Evolutionary conservation across 2,113 vertebrate species (phyloP).

Genomic region (Cyprinodon tularosa): DNA sequence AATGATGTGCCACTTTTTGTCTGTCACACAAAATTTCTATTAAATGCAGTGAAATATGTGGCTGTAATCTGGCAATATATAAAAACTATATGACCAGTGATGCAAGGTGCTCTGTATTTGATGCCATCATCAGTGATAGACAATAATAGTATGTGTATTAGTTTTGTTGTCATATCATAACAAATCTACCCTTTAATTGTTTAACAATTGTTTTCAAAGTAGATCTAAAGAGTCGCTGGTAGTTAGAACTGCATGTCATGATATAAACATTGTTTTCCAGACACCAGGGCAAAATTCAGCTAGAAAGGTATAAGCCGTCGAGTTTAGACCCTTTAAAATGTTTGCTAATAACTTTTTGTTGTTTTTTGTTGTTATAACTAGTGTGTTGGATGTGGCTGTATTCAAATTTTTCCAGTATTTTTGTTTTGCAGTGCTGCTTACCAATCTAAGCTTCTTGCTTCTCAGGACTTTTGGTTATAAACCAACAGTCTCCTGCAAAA

Average conservation of each 20-base stretch:
- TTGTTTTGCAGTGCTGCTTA: neutral
- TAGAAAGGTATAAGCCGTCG: constrained; percentile 54
- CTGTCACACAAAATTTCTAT: neutral
- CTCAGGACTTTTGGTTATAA: neutral
- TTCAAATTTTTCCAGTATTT: neutral
- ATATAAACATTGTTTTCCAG: constrained; percentile 75
- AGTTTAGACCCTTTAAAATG: constrained; percentile 51
- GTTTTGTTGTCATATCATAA: neutral
- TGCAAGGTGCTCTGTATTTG: too few relatives aligned
- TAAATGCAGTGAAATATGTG: neutral
- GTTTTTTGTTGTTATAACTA: neutral
- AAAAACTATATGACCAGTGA: neutral
- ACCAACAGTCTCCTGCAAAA: neutral
- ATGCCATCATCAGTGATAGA: neutral
- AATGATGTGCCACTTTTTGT: too few relatives aligned
- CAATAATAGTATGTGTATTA: neutral
- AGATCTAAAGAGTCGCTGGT: neutral
- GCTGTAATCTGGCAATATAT: neutral
- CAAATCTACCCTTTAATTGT: too few relatives aligned
- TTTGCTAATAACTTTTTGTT: constrained; percentile 49
- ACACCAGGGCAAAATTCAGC: constrained; percentile 58
- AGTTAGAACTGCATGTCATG: constrained; percentile 55
- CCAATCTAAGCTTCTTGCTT: constrained; percentile 18
- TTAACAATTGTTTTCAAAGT: neutral
- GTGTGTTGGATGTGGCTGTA: neutral